These are phyloP conservation scores for Melanerpes formicivorus DNA, from an alignment of 2,113 vertebrate species.

Conservation along the genomic window DNA sequence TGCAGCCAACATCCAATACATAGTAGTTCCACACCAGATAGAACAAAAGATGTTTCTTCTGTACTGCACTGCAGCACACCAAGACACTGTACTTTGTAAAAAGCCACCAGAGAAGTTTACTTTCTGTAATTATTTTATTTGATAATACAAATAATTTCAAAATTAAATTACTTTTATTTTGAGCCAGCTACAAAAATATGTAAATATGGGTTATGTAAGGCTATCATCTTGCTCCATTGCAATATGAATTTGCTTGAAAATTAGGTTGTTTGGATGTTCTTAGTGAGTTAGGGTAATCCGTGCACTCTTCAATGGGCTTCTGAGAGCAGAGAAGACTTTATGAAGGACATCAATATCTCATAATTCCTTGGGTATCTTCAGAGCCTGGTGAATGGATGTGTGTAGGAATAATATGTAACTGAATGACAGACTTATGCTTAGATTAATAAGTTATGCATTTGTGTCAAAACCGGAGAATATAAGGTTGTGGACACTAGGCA, in stretches of 20 bases:
- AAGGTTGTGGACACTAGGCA: neutral
- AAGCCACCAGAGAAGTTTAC: too few species aligned
- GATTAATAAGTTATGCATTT: neutral
- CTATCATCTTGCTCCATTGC: neutral
- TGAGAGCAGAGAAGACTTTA: neutral
- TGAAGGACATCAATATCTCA: neutral
- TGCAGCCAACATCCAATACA: too few species aligned
- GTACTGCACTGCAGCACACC: too few species aligned
- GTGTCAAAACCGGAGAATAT: neutral
- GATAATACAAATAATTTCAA: too few species aligned
- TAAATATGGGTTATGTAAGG: too few species aligned
- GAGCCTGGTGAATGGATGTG: neutral
- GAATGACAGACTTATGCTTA: neutral
- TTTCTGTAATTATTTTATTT: too few species aligned
- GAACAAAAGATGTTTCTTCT: too few species aligned
- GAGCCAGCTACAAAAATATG: too few species aligned
- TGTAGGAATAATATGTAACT: neutral
- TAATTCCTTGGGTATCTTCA: neutral
- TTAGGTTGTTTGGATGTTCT: fast-evolving
- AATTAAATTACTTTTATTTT: too few species aligned
- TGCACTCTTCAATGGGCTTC: neutral
- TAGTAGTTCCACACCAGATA: too few species aligned
- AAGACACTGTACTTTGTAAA: too few species aligned
- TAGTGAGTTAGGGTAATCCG: neutral
- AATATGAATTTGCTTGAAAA: neutral